Evolutionary conservation across 1,140 invertebrate genomes (phyloP), one percentile per base, ranked within the genome.

Genomic region (Drosophila nigrodunni): DNA sequence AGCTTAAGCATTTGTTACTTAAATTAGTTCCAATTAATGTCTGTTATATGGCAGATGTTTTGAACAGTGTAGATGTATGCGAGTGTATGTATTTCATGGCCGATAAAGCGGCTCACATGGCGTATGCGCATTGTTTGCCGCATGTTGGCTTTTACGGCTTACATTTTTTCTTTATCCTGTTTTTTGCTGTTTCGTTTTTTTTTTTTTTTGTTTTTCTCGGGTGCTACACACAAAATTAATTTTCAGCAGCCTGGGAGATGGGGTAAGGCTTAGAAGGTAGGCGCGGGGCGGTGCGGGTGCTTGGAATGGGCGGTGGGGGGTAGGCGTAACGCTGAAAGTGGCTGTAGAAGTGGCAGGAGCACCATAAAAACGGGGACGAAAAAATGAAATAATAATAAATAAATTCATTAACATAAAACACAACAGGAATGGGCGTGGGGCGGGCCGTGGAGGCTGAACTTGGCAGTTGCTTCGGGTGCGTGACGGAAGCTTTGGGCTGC

Each of bases 391-490:
- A 86, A 86, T 86, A 86, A 86, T 86, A 86, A 82, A 86, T 86
- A 86, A 87, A 88, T 86, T 88, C 79, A 88, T 86, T 86, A 86
- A 87, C 82, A 88, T 86, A 85, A 86, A 85, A 81, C 69, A 85
- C 74, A 66, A 70, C 68, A 82, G 67, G 52, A 49, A 18, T 47
- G 52, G 39, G 9, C 8, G 3, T 41, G 39, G 11, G 44, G 54
- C 30, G 18, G 13, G 62, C 15, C 15, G 62, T 9, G 9, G 13
- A 8, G 13, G 18, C 18, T 35, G 57, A 43, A 49, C 37, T 55
- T 59, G 55, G 43, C 39, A 30, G 57, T 35, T 18, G 39, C 50
- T 30, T 11, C 58, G 52, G 77, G 69, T 82, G 82, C 82, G 82
- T 86, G 78, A 78, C 82, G 65, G 70, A 65, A 77, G 69, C 62